Conservation (phyloP, 1,140 invertebrate species). For the Drosophila nikananu region DNA sequence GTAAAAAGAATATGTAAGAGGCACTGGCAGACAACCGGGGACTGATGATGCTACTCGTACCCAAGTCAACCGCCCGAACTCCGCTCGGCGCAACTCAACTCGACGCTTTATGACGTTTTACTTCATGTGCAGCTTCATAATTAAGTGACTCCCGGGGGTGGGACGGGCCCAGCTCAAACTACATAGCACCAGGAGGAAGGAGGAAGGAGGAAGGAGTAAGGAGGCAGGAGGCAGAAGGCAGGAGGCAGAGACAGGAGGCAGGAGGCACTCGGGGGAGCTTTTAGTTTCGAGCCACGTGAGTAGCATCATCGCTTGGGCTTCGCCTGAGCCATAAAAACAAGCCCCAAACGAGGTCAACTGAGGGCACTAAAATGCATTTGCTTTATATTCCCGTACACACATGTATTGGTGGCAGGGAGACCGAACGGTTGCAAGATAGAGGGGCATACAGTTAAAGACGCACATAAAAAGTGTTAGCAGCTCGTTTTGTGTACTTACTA, state of each 20-base stretch:
- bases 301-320: conserved; percentile 73
- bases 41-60: conserved; percentile 63
- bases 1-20: conserved; percentile 45
- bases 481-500: conserved; percentile 82
- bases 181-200: conserved; percentile 33
- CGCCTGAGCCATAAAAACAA: conserved; percentile 71
- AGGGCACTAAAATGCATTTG: conserved; percentile 79
- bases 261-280: conserved; percentile 68
- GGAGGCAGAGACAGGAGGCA: too few relatives aligned
- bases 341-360: conserved; percentile 79
- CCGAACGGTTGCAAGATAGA: not conserved
- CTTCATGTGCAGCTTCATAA: conserved; percentile 82
- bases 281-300: conserved; percentile 82
- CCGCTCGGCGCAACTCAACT: conserved; percentile 55
- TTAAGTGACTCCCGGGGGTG: conserved; percentile 68
- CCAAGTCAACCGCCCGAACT: conserved; percentile 49
- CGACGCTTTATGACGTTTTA: conserved; percentile 82
- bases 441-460: conserved; percentile 71
- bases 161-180: conserved; percentile 1
- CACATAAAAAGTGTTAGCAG: conserved; percentile 80
- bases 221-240: not conserved
- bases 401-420: not conserved
- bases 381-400: conserved; percentile 37
- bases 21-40: conserved; percentile 45
- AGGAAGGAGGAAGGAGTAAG: too few relatives aligned